Evolutionary conservation across 2,888 invertebrate genomes (phyloP).

Genomic region (Diloba caeruleocephala): DNA sequence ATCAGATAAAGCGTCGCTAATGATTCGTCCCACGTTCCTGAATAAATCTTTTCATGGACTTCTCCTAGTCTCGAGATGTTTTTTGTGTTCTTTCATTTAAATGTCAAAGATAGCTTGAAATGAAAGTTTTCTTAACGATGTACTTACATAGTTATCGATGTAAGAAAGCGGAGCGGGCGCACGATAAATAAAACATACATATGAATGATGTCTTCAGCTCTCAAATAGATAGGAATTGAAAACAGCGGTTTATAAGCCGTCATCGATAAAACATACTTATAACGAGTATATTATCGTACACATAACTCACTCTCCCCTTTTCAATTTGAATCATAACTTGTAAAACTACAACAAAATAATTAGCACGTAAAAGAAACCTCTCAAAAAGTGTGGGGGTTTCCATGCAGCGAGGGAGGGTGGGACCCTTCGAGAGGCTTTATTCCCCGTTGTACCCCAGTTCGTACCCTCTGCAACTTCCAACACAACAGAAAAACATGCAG

Average conservation of each 20-base stretch:
- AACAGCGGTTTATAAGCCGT: neutral
- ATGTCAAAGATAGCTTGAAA: neutral
- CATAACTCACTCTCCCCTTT: conserved; percentile 9
- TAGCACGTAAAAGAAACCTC: conserved; percentile 29
- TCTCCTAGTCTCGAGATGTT: neutral
- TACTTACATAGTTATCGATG: conserved; percentile 3
- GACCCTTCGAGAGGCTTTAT: conserved; percentile 39
- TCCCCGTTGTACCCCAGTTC: conserved; percentile 11
- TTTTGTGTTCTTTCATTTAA: conserved; percentile 3
- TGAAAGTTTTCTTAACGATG: neutral
- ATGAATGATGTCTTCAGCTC: conserved; percentile 18
- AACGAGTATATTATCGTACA: neutral
- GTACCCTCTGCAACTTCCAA: conserved; percentile 11
- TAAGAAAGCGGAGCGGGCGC: too few species aligned
- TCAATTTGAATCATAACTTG: conserved; percentile 37
- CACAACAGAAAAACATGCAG: neutral
- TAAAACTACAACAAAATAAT: conserved; percentile 41
- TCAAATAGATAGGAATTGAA: neutral
- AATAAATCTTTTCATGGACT: conserved; percentile 12
- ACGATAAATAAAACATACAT: conserved; percentile 10
- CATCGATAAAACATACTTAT: neutral
- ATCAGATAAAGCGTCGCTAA: conserved; percentile 32
- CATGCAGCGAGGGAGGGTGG: neutral
- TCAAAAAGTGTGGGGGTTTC: conserved; percentile 7
- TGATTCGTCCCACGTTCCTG: conserved; percentile 17